Conservation (phyloP, 2,888 invertebrate species). For the Poecilobothrus nobilitatus region DNA sequence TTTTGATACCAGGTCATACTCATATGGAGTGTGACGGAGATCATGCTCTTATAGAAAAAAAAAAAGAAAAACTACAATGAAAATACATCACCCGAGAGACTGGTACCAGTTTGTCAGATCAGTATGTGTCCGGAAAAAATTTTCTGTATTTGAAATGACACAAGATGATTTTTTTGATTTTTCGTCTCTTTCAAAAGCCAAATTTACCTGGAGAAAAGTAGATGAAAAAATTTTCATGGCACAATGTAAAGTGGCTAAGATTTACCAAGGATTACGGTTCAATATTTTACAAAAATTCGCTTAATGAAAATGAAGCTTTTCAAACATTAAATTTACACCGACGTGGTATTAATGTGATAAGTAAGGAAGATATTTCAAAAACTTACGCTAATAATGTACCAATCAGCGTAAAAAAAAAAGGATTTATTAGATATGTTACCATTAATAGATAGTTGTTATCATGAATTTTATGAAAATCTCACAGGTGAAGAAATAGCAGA, state of each 20-base stretch:
- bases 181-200: not conserved
- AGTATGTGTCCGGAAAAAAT: not conserved
- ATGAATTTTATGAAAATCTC: not conserved
- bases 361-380: no score
- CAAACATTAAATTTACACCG: not conserved
- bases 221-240: not conserved
- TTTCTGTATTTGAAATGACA: not conserved
- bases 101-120: not conserved
- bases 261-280: not conserved
- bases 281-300: not conserved
- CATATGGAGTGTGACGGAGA: not conserved
- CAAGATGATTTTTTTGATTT: not conserved
- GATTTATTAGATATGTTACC: not conserved
- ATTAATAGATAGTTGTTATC: not conserved
- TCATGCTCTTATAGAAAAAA: slow-evolving; percentile 7
- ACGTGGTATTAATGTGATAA: not conserved
- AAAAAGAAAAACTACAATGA: not conserved
- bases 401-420: not conserved
- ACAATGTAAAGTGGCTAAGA: not conserved
- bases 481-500: not conserved
- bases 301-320: not conserved
- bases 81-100: not conserved
- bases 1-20: not conserved
- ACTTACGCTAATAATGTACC: no score
- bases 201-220: not conserved